These are phyloP conservation scores for Rhingia campestris DNA, from an alignment of 2,888 invertebrate species.

Conservation along the genomic window DNA sequence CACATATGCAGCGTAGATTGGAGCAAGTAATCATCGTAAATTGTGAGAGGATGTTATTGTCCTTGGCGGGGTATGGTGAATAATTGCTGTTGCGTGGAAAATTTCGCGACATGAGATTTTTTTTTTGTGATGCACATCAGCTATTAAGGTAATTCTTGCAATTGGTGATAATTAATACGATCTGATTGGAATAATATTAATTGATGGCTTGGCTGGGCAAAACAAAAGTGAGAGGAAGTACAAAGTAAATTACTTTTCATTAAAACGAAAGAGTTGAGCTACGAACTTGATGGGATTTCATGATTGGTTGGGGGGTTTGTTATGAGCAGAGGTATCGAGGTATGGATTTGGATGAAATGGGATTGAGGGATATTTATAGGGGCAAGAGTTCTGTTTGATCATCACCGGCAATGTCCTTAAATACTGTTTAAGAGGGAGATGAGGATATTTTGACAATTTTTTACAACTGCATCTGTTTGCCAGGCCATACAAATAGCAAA, in stretches of 20 bases:
- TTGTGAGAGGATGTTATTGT: constrained; percentile 58
- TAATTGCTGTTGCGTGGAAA: constrained; percentile 59
- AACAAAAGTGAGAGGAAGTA: constrained; percentile 58
- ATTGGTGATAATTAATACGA: constrained; percentile 52
- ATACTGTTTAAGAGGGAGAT: too few species aligned
- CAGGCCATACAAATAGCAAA: too few species aligned
- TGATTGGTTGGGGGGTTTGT: constrained; percentile 3
- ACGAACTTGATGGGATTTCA: constrained; percentile 35
- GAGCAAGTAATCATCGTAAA: constrained; percentile 1
- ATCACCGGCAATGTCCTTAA: too few species aligned
- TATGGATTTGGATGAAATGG: too few species aligned
- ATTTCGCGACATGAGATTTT: constrained; percentile 33
- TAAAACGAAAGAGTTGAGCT: constrained; percentile 44
- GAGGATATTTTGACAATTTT: too few species aligned
- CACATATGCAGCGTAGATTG: too few species aligned
- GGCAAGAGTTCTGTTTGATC: too few species aligned
- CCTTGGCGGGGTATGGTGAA: constrained; percentile 56
- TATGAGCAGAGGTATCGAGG: too few species aligned
- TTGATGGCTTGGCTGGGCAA: constrained; percentile 28
- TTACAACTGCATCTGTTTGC: too few species aligned
- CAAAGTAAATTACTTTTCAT: constrained; percentile 51
- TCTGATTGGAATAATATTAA: constrained; percentile 44
- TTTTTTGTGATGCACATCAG: constrained; percentile 1
- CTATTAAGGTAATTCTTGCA: constrained; percentile 15
- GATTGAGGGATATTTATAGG: too few species aligned